A percentile compares a stretch with the other conserved stretches of the same genome.
phyloP scores from a whole-genome alignment of 2,113 vertebrate species.

The Addax nasomaculatus region DNA sequence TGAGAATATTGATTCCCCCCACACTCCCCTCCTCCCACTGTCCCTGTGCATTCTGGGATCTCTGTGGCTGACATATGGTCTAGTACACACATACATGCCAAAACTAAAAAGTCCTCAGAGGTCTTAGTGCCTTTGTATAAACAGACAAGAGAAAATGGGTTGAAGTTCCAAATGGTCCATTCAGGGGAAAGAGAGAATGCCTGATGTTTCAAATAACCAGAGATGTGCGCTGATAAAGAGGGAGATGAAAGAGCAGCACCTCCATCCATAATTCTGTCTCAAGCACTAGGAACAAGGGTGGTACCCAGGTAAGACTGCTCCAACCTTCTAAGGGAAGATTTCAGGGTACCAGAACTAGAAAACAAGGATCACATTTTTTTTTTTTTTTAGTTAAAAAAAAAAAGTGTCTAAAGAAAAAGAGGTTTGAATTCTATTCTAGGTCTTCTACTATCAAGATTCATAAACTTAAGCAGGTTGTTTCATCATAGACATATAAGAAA shows the following conservation, averaged over 20 bases:
- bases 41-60: background rate
- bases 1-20: background rate
- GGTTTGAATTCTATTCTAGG: background rate
- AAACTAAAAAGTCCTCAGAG: background rate
- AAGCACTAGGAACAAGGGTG: background rate
- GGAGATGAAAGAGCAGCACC: background rate
- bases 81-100: background rate
- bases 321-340: background rate
- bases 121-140: background rate
- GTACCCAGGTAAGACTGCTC: background rate
- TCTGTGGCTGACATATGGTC: background rate
- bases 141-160: background rate
- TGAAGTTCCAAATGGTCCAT: background rate
- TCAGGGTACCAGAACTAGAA: background rate
- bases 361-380: background rate
- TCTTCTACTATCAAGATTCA: background rate
- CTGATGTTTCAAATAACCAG: background rate
- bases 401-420: background rate
- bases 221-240: background rate
- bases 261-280: background rate
- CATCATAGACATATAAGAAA: background rate
- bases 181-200: background rate
- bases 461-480: background rate
- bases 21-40: fast-evolving
- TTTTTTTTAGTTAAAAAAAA: background rate